These are phyloP conservation scores for Diceros bicornis DNA, from an alignment of 2,797 vertebrate species.

Conservation along the genomic window DNA sequence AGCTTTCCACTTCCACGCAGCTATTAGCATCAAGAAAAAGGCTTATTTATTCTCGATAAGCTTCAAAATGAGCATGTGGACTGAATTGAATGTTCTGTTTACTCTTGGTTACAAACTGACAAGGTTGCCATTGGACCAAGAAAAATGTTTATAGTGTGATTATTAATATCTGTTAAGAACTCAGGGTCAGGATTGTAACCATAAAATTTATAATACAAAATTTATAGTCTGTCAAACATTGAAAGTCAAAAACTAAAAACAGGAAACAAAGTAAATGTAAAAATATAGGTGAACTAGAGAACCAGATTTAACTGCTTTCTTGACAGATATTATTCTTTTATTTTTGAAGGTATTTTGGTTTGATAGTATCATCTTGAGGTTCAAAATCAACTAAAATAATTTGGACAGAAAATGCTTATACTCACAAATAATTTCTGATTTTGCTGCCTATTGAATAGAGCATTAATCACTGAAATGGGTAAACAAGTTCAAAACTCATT, in stretches of 20 bases:
- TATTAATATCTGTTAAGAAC: constrained; percentile 84
- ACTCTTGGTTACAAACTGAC: constrained; percentile 75
- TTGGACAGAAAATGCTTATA: not conserved
- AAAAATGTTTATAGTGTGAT: constrained; percentile 81
- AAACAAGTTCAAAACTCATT: not conserved
- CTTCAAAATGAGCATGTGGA: constrained; percentile 59
- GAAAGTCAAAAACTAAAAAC: constrained; percentile 78
- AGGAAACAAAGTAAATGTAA: constrained; percentile 63
- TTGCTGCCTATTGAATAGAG: not conserved
- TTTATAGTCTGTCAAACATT: constrained; percentile 82
- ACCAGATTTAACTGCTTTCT: constrained; percentile 6
- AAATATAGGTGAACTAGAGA: constrained; percentile 47
- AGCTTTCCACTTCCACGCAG: not conserved
- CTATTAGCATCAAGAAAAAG: constrained; percentile 60
- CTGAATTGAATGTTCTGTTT: constrained; percentile 75
- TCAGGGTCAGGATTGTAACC: constrained; percentile 67
- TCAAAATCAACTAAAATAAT: constrained; percentile 55
- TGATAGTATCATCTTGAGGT: not conserved
- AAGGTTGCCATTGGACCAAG: constrained; percentile 75
- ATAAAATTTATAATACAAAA: constrained; percentile 83
- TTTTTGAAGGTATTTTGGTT: constrained; percentile 23
- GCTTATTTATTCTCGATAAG: constrained; percentile 68
- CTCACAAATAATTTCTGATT: not conserved
- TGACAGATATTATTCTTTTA: not conserved
- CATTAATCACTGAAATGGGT: not conserved